A percentile compares a stretch with the other conserved stretches of the same genome.
phyloP scores from a whole-genome alignment of 2,797 vertebrate genomes.

The Myioborus melanocephalus region DNA sequence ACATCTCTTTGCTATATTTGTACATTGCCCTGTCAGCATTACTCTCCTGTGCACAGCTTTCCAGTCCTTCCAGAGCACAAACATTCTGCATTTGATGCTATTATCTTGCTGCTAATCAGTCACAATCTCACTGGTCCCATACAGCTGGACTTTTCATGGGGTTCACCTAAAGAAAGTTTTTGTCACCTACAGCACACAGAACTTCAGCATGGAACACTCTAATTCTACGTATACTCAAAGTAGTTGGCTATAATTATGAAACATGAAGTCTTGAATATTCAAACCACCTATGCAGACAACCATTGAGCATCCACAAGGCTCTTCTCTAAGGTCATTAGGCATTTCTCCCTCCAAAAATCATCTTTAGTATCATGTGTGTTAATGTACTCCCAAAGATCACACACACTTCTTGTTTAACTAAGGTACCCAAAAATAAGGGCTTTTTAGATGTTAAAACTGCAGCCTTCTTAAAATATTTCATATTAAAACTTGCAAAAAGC shows the following conservation, averaged over 20 bases:
- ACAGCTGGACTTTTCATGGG: background rate
- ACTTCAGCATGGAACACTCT: background rate
- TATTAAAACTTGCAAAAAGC: background rate
- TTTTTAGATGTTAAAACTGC: background rate
- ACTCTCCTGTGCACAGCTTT: background rate
- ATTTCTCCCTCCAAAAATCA: background rate
- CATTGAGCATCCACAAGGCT: background rate
- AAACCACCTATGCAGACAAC: background rate
- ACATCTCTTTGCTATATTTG: background rate
- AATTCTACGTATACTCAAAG: background rate
- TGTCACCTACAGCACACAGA: background rate
- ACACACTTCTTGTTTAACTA: background rate
- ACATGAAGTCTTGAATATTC: background rate
- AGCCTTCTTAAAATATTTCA: background rate
- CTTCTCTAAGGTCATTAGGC: background rate
- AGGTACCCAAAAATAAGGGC: background rate
- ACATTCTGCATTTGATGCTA: background rate
- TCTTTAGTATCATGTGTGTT: background rate
- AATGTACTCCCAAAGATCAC: background rate
- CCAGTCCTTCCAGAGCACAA: background rate
- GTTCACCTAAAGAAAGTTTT: background rate
- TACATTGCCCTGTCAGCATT: background rate
- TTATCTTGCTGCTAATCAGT: background rate
- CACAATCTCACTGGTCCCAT: background rate
- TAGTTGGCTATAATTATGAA: background rate